Base-by-base conservation (phyloP, 2,888 invertebrate species). In the Lomographa bimaculata region DNA sequence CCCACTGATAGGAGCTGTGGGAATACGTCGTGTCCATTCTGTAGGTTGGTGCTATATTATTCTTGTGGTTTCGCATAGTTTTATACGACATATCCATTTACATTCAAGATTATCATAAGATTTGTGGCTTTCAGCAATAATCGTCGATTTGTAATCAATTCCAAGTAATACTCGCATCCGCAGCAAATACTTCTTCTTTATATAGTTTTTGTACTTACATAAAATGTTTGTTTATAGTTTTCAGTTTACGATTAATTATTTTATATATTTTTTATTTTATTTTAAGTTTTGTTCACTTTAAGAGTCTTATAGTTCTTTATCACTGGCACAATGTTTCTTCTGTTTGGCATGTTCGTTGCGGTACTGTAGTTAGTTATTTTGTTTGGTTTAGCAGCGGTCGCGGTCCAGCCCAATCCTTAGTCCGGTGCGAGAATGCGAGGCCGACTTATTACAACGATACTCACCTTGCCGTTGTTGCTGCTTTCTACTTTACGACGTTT, bases 401-500 rank as follows among this genome's bases (percentile, higher is more conserved):
- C 50, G 55, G 72, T 70, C 90, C 91, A 91, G 91, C 90, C 91
- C 91, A 90, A 90, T 82, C 91, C 90, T 91, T 89, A 91, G 90
- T 85, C 86, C 76, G 86, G 85, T 51, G 83, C 84, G 62, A 78
- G 73, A 75, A 71, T 60, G 77, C 81, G 71, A 70, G 78, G 71
- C 58, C 75, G 73, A 57, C 63, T 79, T 75, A 82, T 71, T 64
- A 77, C 68, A 74, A 81, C 91, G 89, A 93, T 94, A 94, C 94
- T 93, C 93, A 96, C 95, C 95, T 96, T 96, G 91, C 94, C 92
- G 79, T 92, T 92, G 70, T 83, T 74, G 84, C 91, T 90, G 81
- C 87, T 91, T 81, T 96, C 96, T 87, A 95, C 79, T 93, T 96
- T 96, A 90, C 96, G 93, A 84, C 96, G 92, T 90, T 96, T 96